Percentiles rank a stretch among this genome's conserved stretches.
Conservation (phyloP, 1,140 invertebrate species). For the Pseudobourletiella spinata region DNA sequence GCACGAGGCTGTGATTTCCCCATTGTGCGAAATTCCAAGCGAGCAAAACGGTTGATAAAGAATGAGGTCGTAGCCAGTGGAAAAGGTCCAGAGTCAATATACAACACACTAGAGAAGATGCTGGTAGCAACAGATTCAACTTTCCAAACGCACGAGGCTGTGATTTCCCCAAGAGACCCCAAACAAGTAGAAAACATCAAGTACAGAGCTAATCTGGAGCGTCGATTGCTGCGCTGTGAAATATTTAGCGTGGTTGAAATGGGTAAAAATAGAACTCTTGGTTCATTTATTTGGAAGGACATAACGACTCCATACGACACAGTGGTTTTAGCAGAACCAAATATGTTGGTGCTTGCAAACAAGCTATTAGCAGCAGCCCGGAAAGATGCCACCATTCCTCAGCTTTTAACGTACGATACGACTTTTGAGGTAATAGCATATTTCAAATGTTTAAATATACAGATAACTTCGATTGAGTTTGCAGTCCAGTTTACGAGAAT, state of each 20-base stretch:
- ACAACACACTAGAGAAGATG: too few species aligned
- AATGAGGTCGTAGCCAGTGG: neutral
- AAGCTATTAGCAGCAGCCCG: neutral
- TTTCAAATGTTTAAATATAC: too few species aligned
- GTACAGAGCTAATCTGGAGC: neutral
- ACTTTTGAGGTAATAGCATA: neutral
- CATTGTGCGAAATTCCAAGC: neutral
- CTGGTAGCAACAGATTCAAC: neutral
- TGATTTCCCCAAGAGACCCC: neutral
- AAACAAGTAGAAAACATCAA: constrained; percentile 2
- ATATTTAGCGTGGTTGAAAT: neutral
- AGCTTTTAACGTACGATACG: neutral
- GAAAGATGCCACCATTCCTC: neutral
- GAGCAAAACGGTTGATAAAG: neutral
- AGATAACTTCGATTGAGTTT: too few species aligned
- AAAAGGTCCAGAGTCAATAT: too few species aligned
- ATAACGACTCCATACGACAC: neutral
- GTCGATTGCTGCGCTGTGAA: neutral
- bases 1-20: too few species aligned
- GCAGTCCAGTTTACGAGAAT: too few species aligned
- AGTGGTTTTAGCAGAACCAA: neutral
- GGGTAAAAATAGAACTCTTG: neutral
- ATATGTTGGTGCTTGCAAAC: neutral
- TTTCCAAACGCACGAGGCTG: neutral
- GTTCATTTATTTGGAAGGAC: neutral